Base-by-base conservation (phyloP, 2,888 invertebrate genomes). In the Leucoptera coffeella region DNA sequence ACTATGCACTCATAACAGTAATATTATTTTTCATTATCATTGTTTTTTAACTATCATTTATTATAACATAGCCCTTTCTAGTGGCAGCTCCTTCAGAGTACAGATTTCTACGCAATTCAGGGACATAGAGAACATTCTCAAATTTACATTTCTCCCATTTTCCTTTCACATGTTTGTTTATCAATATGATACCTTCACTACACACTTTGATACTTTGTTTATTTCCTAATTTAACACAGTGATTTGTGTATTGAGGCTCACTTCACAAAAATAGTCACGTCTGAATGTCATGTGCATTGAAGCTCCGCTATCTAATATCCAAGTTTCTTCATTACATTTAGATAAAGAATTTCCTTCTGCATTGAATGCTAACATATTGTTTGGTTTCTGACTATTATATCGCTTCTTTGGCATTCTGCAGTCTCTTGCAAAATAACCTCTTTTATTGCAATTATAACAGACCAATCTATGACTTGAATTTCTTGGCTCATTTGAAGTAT, bases 271-370 rank as follows among this genome's bases (percentile, higher is more conserved):
- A n/a, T 28, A 32, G 2, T 41, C 38, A 8, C 29, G 32, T 22
- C 28, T 35, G 23, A 14, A 37, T 0, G 37, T 34, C 32, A 45
- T 42, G 21, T 41, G 38, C 2, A 29, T 32, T 2, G 39, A 40
- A 1, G 36, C 38, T 27, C 41, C 41, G 28, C 44, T 41, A 19
- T 42, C 41, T 2, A 41, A 12, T 2, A 41, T 38, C 39, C 39
- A 40, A 1, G 8, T 21, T 8, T 36, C 26, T 5, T 34, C 30
- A 19, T 35, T 22, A 14, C 28, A 4, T 14, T 14, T 4, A n/a
- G 14, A 23, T n/a, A 7, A 11, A 26, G 29, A n/a, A n/a, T n/a
- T 32, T 36, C 31, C 32, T n/a, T n/a, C 29, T 17, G 31, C 24
- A 29, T 30, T 29, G 11, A 26, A 26, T 17, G 26, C 26, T 14